phyloP scores from a whole-genome alignment of 92 coral and sea anemone genomes.

The Pocillopora meandrina region DNA sequence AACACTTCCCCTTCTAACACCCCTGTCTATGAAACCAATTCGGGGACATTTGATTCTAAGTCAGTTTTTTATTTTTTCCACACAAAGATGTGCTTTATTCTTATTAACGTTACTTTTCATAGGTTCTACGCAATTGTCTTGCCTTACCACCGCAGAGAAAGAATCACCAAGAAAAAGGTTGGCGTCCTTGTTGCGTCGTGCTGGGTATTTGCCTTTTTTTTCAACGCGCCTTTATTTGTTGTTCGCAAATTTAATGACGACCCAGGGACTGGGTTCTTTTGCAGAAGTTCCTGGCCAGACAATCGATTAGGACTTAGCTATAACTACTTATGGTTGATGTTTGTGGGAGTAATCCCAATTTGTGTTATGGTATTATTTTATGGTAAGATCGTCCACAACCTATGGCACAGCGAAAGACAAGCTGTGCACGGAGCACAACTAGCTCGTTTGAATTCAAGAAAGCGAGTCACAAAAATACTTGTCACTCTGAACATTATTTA shows the following conservation, averaged over 20 bases:
- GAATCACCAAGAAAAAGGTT: constrained; percentile 11
- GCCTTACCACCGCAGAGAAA: constrained; percentile 36
- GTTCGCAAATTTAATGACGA: constrained; percentile 48
- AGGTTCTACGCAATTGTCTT: constrained; percentile 54
- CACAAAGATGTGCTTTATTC: background rate
- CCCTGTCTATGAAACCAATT: too few relatives aligned
- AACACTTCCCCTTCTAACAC: too few relatives aligned
- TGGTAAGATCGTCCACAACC: constrained; percentile 40
- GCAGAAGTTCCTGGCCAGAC: constrained; percentile 62
- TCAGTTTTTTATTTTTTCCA: background rate
- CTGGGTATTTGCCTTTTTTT: constrained; percentile 52
- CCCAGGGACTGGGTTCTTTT: constrained; percentile 53
- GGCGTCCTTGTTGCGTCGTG: constrained; percentile 7
- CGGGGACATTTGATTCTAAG: too few relatives aligned
- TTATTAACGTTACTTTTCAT: background rate
- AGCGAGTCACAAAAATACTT: constrained; percentile 64
- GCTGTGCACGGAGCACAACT: constrained; percentile 30
- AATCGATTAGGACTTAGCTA: constrained; percentile 40
- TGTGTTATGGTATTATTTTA: constrained; percentile 43
- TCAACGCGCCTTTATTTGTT: constrained; percentile 52
- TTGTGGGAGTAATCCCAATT: constrained; percentile 53
- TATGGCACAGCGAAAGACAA: constrained; percentile 42
- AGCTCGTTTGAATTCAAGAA: constrained; percentile 45
- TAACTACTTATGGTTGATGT: constrained; percentile 47
- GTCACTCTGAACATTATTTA: constrained; percentile 47